Evolutionary conservation across 2,797 vertebrate genomes (phyloP).

Genomic region (Tamandua tetradactyla): DNA sequence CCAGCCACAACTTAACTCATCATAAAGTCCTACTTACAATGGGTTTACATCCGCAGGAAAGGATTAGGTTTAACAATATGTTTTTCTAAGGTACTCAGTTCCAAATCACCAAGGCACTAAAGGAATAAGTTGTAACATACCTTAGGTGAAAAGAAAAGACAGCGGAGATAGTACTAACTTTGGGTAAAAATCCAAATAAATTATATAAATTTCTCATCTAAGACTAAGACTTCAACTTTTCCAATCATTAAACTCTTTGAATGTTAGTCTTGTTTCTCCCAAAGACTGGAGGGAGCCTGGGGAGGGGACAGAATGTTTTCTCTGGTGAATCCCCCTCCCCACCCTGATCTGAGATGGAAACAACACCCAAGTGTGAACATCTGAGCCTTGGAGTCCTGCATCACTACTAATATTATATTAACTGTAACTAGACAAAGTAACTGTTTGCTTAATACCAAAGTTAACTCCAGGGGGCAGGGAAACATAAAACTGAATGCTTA

Average conservation of each 20-base stretch:
- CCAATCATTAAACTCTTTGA: too few species aligned
- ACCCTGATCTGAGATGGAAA: neutral
- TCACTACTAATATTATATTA: constrained; percentile 35
- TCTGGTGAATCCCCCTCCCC: neutral
- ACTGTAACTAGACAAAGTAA: constrained; percentile 42
- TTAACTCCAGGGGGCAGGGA: constrained; percentile 36
- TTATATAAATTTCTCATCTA: neutral
- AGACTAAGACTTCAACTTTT: neutral
- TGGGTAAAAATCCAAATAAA: neutral
- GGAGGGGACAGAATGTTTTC: too few species aligned
- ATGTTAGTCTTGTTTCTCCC: neutral
- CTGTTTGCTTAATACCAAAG: constrained; percentile 50
- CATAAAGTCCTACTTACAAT: too few species aligned
- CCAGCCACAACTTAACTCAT: too few species aligned
- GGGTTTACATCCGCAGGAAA: too few species aligned
- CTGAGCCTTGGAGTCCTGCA: neutral
- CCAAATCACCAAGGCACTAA: too few species aligned
- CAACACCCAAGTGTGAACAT: neutral
- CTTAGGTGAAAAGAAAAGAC: neutral
- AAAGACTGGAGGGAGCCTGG: neutral
- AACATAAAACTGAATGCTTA: constrained; percentile 60
- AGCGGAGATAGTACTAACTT: neutral
- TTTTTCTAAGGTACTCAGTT: too few species aligned
- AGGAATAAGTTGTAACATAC: neutral
- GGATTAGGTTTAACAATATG: too few species aligned